phyloP scores from a whole-genome alignment of 2,888 invertebrate genomes.

The Diaperis boleti region DNA sequence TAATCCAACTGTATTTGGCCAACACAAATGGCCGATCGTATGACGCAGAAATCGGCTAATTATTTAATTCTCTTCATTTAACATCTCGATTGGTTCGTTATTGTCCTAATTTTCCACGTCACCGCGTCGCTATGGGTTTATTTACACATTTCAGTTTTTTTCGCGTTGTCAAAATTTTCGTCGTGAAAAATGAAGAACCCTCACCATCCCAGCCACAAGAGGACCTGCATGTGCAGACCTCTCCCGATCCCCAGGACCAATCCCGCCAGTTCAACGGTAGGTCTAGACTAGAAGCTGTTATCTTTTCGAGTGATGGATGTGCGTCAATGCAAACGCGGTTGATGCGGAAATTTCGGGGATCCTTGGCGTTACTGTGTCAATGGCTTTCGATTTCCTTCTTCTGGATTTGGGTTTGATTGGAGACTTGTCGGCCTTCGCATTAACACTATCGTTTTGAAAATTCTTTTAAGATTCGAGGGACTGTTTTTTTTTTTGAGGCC shows the following conservation, averaged over 20 bases:
- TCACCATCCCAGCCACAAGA: constrained; percentile 19
- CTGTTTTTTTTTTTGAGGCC: no score
- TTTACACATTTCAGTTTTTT: neutral
- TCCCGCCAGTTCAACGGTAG: constrained; percentile 7
- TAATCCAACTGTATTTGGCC: neutral
- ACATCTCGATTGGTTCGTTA: constrained; percentile 20
- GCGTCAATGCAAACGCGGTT: no score
- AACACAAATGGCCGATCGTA: constrained; percentile 10
- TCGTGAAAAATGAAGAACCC: neutral
- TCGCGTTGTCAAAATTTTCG: constrained; percentile 28
- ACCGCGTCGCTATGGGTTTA: neutral
- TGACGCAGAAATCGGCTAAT: constrained; percentile 25
- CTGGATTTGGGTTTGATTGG: neutral
- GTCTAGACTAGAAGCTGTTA: constrained; percentile 4
- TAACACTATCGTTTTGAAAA: no score
- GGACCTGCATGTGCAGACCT: constrained; percentile 37
- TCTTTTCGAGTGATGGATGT: no score
- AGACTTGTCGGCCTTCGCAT: neutral
- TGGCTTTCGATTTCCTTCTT: neutral
- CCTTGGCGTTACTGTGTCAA: neutral
- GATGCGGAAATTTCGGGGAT: no score
- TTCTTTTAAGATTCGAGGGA: no score
- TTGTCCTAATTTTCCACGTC: no score
- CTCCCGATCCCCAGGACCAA: constrained; percentile 26
- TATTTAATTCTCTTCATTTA: constrained; percentile 21